Evolutionary conservation across 1,140 invertebrate genomes (phyloP), one percentile per base, ranked within the genome.

Genomic region (Lycorma delicatula): DNA sequence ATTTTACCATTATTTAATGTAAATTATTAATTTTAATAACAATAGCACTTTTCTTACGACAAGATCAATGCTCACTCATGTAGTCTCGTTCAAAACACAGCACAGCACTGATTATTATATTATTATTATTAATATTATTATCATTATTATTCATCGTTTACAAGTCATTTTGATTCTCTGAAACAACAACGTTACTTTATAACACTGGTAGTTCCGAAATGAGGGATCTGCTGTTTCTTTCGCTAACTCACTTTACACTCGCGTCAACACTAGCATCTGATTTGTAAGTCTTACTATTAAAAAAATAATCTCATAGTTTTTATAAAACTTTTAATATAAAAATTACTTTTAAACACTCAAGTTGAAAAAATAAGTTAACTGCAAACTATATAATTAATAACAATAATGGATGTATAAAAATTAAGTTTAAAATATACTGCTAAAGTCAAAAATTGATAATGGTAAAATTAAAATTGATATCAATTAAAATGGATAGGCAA

Each of bases 131-230:
- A n/a, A n/a, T n/a, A n/a, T n/a, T n/a, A n/a, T n/a, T n/a, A n/a
- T n/a, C n/a, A n/a, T n/a, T n/a, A n/a, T n/a, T n/a, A n/a, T n/a
- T n/a, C n/a, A n/a, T n/a, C n/a, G n/a, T n/a, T n/a, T n/a, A n/a
- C n/a, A n/a, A n/a, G n/a, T n/a, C n/a, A n/a, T n/a, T n/a, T n/a
- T n/a, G n/a, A n/a, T n/a, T n/a, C n/a, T n/a, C n/a, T n/a, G n/a
- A n/a, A n/a, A n/a, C n/a, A n/a, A n/a, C n/a, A n/a, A n/a, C n/a
- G n/a, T n/a, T n/a, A n/a, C n/a, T n/a, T n/a, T n/a, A n/a, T 44
- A 44, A 20, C 41, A 44, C 41, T 44, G 41, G 23, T 44, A 38
- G 41, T 44, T 44, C 41, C 41, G 41, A 44, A 44, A 44, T 44
- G 41, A 44, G 41, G 41, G 41, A n/a, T 22, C 41, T 44, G 18